Evolutionary conservation across 2,797 vertebrate species (phyloP), one percentile per base, ranked within the genome.

Genomic region (Mycteria americana): DNA sequence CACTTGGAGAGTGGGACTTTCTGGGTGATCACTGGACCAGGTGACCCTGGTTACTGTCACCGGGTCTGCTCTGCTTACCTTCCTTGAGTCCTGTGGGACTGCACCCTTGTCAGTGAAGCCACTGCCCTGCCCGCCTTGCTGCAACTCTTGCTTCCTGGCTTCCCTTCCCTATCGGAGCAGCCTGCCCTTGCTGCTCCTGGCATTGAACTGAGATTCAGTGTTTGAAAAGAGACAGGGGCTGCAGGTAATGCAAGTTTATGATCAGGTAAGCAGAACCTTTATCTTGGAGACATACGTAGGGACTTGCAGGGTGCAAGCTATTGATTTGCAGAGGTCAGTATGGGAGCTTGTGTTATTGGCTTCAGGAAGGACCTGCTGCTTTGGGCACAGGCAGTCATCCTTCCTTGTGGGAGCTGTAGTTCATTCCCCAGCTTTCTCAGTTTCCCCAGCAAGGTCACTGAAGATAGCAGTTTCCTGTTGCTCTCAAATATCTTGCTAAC

Each of bases 291-390:
- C 10, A 4, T 3, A 41, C 2, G 3, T 2, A 33, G 41, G 57
- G 64, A 30, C 21, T n/a, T 27, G 33, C 22, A 77, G 72, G 19
- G 39, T 25, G 25, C 51, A 21, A 35, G 68, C 30, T 27, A 1
- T 8, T 33, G 70, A 30, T 69, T n/a, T 68, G 80, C 46, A 67
- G n/a, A 39, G 67, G 54, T 41, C 63, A 48, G 7, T 14, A 4
- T 0, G 16, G 59, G 35, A 85, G 51, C 43, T 51, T 18, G 46
- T 33, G 56, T 18, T n/a, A 4, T 0, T 13, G 28, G 25, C n/a
- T 45, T 23, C 59, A 37, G 78, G 56, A 51, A 60, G 48, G 63
- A 73, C 35, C 63, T 70, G 54, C 67, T 4, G 27, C 81, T 53
- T 50, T 18, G 56, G 70, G 60, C 64, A 41, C 3, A 0, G 48